Evolutionary conservation across 2,113 vertebrate species (phyloP), one percentile per base, ranked within the genome.

Genomic region (Perca schrenkii): DNA sequence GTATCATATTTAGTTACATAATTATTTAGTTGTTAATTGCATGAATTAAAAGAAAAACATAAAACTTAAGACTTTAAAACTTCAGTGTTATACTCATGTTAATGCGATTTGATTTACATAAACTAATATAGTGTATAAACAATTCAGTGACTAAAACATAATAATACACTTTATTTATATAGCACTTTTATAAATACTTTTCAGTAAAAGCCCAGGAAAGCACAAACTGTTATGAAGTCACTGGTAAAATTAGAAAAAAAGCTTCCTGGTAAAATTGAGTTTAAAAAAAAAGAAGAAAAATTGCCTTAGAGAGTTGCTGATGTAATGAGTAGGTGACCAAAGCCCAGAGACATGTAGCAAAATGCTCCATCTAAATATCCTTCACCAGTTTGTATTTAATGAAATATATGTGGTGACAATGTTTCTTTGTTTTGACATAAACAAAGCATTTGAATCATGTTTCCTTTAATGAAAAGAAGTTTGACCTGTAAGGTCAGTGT

Each of bases 391-490:
- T 81, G 3, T 28, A 65, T 73, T 36, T 31, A 28, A 57, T 53
- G 12, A 53, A 19, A 22, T 50, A 62, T 4, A 53, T 52, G 53
- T 70, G 56, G 22, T 74, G 60, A 75, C 62, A 77, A 47, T 46
- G 7, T 56, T 52, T 43, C 57, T 78, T 73, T 81, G 58, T 66
- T 70, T 31, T 68, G 75, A 71, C 58, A 80, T 80, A 74, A 28
- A 80, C 58, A 75, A 75, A 77, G 57, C 6, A 74, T 89, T 81
- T 49, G 60, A 82, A 83, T 81, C 34, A n/a, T 22, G 61, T 84
- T 76, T 67, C 54, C 50, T 73, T 72, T 70, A 74, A 57, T 77
- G 19, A 72, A 15, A 2, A 66, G 50, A 40, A 1, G 53, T 80
- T 49, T 81, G 87, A 81, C 68, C 81, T 66, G 7, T 61, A 46